Conservation (phyloP, 2,797 vertebrate species). For the Nothura maculosa region DNA sequence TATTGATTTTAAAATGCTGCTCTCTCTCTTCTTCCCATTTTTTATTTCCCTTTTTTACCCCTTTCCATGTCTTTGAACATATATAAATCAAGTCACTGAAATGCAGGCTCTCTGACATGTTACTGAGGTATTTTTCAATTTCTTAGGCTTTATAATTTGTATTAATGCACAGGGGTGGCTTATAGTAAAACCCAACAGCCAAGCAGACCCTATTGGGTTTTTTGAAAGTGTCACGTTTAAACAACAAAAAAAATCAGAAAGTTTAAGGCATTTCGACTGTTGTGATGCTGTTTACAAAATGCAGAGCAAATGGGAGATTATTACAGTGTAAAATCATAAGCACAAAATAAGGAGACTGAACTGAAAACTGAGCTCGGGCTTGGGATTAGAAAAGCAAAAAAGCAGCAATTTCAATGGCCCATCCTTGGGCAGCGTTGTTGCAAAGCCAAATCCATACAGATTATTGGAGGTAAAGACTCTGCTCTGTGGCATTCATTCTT, state of each 20-base stretch:
- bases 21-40: background rate
- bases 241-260: background rate
- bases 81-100: background rate
- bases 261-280: background rate
- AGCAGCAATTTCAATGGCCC: background rate
- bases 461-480: background rate
- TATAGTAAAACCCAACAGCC: background rate
- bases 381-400: background rate
- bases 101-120: background rate
- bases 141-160: background rate
- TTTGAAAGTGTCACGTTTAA: background rate
- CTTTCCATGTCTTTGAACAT: background rate
- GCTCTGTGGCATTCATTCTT: background rate
- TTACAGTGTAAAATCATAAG: background rate
- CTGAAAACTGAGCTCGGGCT: background rate
- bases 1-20: background rate
- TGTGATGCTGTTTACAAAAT: background rate
- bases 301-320: background rate
- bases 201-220: background rate
- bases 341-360: background rate
- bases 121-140: background rate
- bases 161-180: background rate
- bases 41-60: background rate
- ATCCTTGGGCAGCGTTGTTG: background rate
- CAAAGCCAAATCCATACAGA: background rate